Evolutionary conservation across 2,888 invertebrate genomes (phyloP).

Genomic region (Drosophila emarginata): DNA sequence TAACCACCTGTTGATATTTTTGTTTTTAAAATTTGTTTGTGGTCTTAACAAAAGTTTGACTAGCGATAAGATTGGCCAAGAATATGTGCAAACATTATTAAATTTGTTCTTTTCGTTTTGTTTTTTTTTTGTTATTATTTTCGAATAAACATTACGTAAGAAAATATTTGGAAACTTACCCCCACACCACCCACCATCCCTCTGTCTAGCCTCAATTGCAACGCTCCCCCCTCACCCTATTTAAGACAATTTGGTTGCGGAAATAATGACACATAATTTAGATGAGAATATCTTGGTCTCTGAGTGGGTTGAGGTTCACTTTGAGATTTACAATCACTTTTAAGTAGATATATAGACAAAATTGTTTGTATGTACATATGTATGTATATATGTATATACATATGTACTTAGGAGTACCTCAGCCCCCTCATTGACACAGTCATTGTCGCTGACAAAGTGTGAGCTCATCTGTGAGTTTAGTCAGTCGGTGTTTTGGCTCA

Average conservation of each 20-base stretch:
- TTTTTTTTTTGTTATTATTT: not conserved
- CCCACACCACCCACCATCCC: not conserved
- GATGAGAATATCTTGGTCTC: slow-evolving; percentile 6
- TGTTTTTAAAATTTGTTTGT: not conserved
- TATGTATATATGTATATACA: no score
- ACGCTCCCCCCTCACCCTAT: not conserved
- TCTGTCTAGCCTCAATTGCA: no score
- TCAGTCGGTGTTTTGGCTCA: not conserved
- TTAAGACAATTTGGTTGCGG: slow-evolving; percentile 22
- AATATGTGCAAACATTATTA: slow-evolving; percentile 1
- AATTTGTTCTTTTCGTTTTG: not conserved
- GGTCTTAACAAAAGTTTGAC: slow-evolving; percentile 32
- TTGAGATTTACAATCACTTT: slow-evolving; percentile 25
- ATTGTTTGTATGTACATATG: no score
- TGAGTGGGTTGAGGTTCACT: slow-evolving; percentile 2
- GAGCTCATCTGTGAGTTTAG: not conserved
- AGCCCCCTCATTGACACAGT: not conserved
- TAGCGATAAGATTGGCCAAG: not conserved
- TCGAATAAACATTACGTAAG: slow-evolving; percentile 57
- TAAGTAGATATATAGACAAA: no score
- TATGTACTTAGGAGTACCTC: not conserved
- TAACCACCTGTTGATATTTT: no score
- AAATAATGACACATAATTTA: slow-evolving; percentile 55
- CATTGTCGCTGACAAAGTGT: slow-evolving; percentile 34
- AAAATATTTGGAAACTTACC: slow-evolving; percentile 2